A percentile compares a stretch with the other conserved stretches of the same genome.
Evolutionary conservation across 2,113 vertebrate genomes (phyloP).

Genomic region (Zapornia atra): DNA sequence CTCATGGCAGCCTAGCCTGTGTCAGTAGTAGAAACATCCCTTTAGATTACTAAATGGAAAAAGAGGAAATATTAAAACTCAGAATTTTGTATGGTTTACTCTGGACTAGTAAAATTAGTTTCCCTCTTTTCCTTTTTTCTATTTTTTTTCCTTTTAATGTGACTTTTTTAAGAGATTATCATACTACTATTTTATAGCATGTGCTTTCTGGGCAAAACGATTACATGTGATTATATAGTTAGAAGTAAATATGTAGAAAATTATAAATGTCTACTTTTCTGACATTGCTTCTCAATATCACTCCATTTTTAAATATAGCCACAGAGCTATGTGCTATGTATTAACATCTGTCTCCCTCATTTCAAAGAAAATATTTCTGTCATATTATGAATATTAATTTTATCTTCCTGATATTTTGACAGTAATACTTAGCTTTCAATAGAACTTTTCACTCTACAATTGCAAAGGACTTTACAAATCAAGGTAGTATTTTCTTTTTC

Average conservation of each 20-base stretch:
- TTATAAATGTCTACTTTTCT: neutral
- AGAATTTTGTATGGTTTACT: neutral
- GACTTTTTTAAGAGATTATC: neutral
- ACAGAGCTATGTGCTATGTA: neutral
- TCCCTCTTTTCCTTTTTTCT: neutral
- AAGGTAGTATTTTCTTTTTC: neutral
- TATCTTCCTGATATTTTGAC: constrained; percentile 32
- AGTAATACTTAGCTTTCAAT: constrained; percentile 23
- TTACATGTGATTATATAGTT: neutral
- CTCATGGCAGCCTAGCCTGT: neutral
- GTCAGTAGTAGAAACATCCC: neutral
- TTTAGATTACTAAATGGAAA: neutral
- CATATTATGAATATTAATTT: constrained; percentile 22
- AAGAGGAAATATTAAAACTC: neutral
- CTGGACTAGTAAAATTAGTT: neutral
- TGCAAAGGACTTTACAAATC: neutral
- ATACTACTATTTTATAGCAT: neutral
- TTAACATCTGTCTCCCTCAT: neutral
- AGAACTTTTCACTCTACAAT: neutral
- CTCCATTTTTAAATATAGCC: neutral
- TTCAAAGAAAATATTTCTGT: constrained; percentile 31
- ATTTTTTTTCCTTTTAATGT: neutral
- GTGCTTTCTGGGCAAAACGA: neutral
- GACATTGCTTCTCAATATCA: neutral
- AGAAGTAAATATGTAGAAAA: neutral